These are phyloP conservation scores for Dyspetes luteomarginatus DNA, from an alignment of 2,888 invertebrate genomes.

Conservation along the genomic window DNA sequence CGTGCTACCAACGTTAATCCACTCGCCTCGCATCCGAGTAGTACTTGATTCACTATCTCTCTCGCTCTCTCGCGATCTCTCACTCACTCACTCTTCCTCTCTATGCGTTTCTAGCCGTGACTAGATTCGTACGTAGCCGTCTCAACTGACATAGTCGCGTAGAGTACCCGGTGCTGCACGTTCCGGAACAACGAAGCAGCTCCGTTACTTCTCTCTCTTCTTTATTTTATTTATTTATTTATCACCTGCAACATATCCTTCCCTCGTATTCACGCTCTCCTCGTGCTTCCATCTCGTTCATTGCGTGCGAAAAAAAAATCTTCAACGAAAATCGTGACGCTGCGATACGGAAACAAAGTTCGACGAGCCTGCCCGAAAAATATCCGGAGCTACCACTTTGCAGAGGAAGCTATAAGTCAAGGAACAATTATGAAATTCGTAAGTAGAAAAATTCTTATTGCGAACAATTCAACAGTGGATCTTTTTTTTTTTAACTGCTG, in stretches of 20 bases:
- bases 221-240: background rate
- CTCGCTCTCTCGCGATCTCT: slow-evolving; percentile 45
- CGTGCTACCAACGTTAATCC: slow-evolving; percentile 57
- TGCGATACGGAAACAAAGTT: slow-evolving; percentile 13
- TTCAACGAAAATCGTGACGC: no score
- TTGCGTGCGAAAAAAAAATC: background rate
- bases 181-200: slow-evolving; percentile 60
- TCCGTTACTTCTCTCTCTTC: slow-evolving; percentile 25
- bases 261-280: background rate
- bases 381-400: background rate
- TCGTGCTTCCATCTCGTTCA: background rate
- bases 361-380: background rate
- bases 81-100: slow-evolving; percentile 21
- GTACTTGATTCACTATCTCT: slow-evolving; percentile 26
- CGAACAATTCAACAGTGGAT: background rate
- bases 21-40: slow-evolving; percentile 50
- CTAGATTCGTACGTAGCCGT: slow-evolving; percentile 47
- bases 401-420: background rate
- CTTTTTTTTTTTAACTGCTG: background rate
- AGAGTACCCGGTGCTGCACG: slow-evolving; percentile 61
- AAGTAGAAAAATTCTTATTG: slow-evolving; percentile 26
- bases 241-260: background rate
- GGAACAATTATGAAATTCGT: slow-evolving; percentile 60
- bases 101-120: slow-evolving; percentile 28
- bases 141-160: slow-evolving; percentile 58